These are phyloP conservation scores for Vanessa cardui DNA, from an alignment of 2,888 invertebrate genomes.

Conservation along the genomic window DNA sequence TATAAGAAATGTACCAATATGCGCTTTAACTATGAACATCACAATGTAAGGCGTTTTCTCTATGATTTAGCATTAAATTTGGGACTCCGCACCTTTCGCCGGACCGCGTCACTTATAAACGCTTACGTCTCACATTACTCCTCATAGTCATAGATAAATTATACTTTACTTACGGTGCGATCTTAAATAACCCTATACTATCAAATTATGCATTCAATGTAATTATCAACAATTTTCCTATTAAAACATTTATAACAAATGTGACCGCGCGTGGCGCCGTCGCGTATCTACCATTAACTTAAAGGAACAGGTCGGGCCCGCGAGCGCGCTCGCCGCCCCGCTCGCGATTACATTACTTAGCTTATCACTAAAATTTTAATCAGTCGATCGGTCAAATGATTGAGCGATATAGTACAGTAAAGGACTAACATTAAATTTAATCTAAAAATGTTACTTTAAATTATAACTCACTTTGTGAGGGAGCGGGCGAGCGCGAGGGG, in stretches of 20 bases:
- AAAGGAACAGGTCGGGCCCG: conserved; percentile 65
- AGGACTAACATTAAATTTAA: conserved; percentile 83
- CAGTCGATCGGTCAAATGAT: conserved; percentile 83
- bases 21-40: conserved; percentile 77
- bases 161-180: conserved; percentile 81
- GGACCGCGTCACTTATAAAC: conserved; percentile 72
- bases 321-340: conserved; percentile 46
- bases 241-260: conserved; percentile 75
- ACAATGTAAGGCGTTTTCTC: conserved; percentile 72
- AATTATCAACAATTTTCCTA: conserved; percentile 76
- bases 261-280: conserved; percentile 39
- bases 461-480: conserved; percentile 77
- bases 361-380: conserved; percentile 83
- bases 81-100: conserved; percentile 75
- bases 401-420: conserved; percentile 83
- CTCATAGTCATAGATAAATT: conserved; percentile 73
- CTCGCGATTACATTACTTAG: conserved; percentile 73
- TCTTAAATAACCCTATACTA: conserved; percentile 83
- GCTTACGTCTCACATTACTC: conserved; percentile 74
- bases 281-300: conserved; percentile 52
- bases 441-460: conserved; percentile 83
- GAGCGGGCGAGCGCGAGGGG: conserved; percentile 57
- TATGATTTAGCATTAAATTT: conserved; percentile 74
- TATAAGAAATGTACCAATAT: conserved; percentile 75
- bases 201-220: conserved; percentile 80